phyloP scores from a whole-genome alignment of 2,113 vertebrate species.

The Pan paniscus region DNA sequence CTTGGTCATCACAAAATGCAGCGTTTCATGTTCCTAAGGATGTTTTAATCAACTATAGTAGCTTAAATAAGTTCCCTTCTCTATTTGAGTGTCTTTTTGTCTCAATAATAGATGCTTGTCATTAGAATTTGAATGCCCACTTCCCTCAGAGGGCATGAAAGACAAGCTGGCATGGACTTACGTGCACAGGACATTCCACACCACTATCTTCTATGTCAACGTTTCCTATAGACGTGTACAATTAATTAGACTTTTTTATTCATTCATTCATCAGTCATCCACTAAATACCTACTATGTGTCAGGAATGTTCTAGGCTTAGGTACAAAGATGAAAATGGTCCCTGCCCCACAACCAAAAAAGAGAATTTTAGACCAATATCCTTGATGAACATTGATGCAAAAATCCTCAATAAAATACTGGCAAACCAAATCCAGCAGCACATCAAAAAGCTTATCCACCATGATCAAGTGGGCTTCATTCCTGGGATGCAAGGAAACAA shows the following conservation, averaged over 20 bases:
- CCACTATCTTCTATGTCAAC: neutral
- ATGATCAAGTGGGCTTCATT: no score
- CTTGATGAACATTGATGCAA: no score
- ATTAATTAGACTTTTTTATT: neutral
- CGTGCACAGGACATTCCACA: neutral
- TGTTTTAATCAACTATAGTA: neutral
- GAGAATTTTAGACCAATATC: no score
- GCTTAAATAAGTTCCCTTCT: neutral
- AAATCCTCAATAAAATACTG: no score
- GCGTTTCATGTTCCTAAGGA: neutral
- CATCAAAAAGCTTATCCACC: no score
- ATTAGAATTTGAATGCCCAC: neutral
- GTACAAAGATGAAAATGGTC: neutral
- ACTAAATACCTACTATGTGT: neutral
- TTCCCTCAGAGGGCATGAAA: neutral
- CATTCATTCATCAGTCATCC: neutral
- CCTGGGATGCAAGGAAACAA: no score
- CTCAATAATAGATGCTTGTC: neutral
- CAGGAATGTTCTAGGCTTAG: neutral
- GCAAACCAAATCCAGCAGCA: no score
- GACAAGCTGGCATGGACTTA: neutral
- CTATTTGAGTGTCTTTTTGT: neutral
- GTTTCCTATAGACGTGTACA: neutral
- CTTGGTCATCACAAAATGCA: neutral
- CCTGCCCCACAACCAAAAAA: neutral